A percentile compares a stretch with the other conserved stretches of the same genome.
Evolutionary conservation across 2,797 vertebrate species (phyloP).

Genomic region (Xenentodon cancila): DNA sequence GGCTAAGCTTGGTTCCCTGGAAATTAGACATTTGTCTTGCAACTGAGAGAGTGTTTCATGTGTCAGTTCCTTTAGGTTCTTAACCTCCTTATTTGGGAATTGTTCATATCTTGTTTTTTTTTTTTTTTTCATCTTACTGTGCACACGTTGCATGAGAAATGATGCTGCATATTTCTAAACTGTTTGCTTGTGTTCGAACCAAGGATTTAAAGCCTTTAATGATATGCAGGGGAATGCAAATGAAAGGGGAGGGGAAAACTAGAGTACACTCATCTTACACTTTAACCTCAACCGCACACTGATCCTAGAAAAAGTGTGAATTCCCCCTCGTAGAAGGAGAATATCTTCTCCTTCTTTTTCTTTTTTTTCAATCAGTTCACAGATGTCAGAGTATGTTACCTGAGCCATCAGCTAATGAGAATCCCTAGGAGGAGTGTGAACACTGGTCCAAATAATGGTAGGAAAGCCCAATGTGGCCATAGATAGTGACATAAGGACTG

Average conservation of each 20-base stretch:
- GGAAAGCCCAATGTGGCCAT: constrained; percentile 49
- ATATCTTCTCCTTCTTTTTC: constrained; percentile 30
- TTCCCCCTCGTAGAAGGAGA: constrained; percentile 70
- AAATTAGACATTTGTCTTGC: constrained; percentile 62
- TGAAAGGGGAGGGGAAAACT: constrained; percentile 6
- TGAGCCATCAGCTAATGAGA: constrained; percentile 70
- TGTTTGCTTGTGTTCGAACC: constrained; percentile 15
- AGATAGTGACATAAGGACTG: constrained; percentile 46
- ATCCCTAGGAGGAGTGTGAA: constrained; percentile 49
- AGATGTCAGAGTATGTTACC: constrained; percentile 35
- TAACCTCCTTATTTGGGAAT: constrained; percentile 37
- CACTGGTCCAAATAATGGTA: constrained; percentile 49
- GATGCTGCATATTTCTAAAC: constrained; percentile 10
- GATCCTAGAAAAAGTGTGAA: constrained; percentile 51
- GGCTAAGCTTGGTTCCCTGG: constrained; percentile 48
- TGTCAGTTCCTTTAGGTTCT: constrained; percentile 44
- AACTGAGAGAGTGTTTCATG: constrained; percentile 38
- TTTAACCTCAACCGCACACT: constrained; percentile 54
- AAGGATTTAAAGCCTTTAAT: constrained; percentile 20
- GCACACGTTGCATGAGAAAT: constrained; percentile 27
- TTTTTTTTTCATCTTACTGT: constrained; percentile 12
- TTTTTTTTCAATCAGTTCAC: constrained; percentile 40
- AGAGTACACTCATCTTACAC: constrained; percentile 22
- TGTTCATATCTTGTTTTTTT: constrained; percentile 19
- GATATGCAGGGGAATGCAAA: constrained; percentile 8